Base-by-base conservation (phyloP, 2,888 invertebrate genomes). In the Syrista parreyssii region DNA sequence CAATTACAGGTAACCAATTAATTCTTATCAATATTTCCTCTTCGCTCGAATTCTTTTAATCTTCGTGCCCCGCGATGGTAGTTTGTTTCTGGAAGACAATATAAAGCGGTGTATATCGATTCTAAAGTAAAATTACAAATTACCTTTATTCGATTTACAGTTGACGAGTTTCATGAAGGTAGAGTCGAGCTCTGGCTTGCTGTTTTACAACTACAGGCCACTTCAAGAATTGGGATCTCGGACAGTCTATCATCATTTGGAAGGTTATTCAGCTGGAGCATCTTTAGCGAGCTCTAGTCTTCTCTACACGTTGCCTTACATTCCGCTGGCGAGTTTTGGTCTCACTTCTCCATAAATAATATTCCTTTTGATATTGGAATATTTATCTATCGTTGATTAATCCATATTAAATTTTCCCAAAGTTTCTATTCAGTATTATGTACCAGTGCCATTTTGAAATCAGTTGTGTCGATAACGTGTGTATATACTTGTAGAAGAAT, bases 171-270 rank as follows among this genome's bases (percentile, higher is more conserved):
- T 90, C 68, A 81, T 79, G 76, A 81, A 80, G 32, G 77, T 88
- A 0, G 77, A 75, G 76, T 79, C 82, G 32, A 75, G 74, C 23
- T 84, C 88, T 15, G 88, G 88, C 4, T 84, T 83, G 0, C 73
- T 89, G 15, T 83, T 78, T 11, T 80, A 73, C 68, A 93, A 93
- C 90, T 92, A 91, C 87, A 87, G 93, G 40, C 91, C 92, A 2
- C 85, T 91, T 6, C 93, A 93, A 87, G 84, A 86, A 12, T 32
- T 91, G 23, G 83, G 82, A 9, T 71, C 79, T 12, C 84, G 89
- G 72, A 83, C 81, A 32, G 82, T 89, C 30, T 86, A 87, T 78
- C 86, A 87, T 73, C 86, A 85, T 68, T 76, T 89, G 72, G 81
- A 82, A 9, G 88, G 82, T 74, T 88, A 88, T 75, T 82, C 83